Percentiles rank a stretch among this genome's conserved stretches.
Evolutionary conservation across 2,888 invertebrate genomes (phyloP).

Genomic region (Leptothorax acervorum): DNA sequence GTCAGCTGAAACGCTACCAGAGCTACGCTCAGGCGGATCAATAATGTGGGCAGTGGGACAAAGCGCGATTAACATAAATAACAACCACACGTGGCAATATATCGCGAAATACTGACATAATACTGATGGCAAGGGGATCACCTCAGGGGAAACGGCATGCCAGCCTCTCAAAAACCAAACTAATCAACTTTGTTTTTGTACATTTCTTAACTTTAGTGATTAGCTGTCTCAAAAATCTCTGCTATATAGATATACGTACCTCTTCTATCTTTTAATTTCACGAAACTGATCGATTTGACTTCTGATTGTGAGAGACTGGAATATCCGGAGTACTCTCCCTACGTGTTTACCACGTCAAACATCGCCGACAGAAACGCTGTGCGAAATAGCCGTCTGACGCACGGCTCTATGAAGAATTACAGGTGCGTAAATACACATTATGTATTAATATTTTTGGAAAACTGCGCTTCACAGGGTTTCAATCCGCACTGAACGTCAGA

Average conservation of each 20-base stretch:
- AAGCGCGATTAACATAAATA: background rate
- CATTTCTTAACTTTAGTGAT: background rate
- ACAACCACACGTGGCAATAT: background rate
- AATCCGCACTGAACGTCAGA: background rate
- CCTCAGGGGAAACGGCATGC: background rate
- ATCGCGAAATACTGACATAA: background rate
- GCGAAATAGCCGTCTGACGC: background rate
- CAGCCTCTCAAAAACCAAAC: background rate
- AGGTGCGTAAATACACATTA: background rate
- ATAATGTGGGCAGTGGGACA: background rate
- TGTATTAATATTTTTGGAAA: background rate
- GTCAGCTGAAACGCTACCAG: conserved; percentile 47
- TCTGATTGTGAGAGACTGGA: background rate
- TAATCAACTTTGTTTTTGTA: background rate
- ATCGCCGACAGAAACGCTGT: background rate
- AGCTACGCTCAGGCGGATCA: conserved; percentile 16
- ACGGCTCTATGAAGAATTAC: background rate
- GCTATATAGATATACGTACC: background rate
- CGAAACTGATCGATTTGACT: background rate
- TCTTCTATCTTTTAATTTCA: background rate
- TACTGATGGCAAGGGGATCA: background rate
- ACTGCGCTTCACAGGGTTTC: background rate
- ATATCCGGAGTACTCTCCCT: background rate
- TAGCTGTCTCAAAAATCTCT: background rate
- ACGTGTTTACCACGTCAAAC: too few relatives aligned